phyloP scores from a whole-genome alignment of 2,888 invertebrate genomes.

The Plutella xylostella region DNA sequence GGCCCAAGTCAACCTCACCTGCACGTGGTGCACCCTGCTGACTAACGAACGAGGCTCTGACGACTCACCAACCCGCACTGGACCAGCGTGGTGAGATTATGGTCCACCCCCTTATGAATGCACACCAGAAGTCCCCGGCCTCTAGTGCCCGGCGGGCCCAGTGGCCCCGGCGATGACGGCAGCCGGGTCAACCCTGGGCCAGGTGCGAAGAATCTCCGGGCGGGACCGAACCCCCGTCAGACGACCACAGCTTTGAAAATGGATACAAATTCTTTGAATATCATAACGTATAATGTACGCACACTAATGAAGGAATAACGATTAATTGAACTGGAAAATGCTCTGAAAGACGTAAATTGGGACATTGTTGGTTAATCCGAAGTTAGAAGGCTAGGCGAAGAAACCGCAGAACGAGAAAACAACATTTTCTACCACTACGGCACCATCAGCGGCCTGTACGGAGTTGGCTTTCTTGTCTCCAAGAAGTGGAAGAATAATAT shows the following conservation, averaged over 20 bases:
- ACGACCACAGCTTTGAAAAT: neutral
- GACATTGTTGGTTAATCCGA: conserved; percentile 1
- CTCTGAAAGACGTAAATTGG: neutral
- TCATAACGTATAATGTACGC: neutral
- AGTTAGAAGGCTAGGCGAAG: neutral
- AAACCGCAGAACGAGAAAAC: neutral
- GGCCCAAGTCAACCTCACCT: conserved; percentile 10
- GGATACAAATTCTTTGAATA: neutral
- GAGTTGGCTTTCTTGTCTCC: neutral
- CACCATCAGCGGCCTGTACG: conserved; percentile 11
- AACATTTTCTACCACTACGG: conserved; percentile 34
- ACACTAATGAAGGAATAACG: conserved; percentile 4
- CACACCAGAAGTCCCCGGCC: neutral
- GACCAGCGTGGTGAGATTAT: neutral
- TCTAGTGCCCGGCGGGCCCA: conserved; percentile 4
- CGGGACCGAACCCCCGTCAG: conserved; percentile 2
- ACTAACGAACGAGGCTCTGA: neutral
- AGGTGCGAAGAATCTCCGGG: neutral
- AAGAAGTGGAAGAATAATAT: neutral
- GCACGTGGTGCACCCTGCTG: conserved; percentile 10
- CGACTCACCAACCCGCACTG: too few relatives aligned
- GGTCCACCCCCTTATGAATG: neutral
- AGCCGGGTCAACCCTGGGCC: neutral
- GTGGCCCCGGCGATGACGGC: neutral
- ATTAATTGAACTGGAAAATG: conserved; percentile 9